Percentiles rank a stretch among this genome's conserved stretches.
These are phyloP conservation scores for Lasioglossum marginatum DNA, from an alignment of 2,888 invertebrate genomes.

Conservation along the genomic window DNA sequence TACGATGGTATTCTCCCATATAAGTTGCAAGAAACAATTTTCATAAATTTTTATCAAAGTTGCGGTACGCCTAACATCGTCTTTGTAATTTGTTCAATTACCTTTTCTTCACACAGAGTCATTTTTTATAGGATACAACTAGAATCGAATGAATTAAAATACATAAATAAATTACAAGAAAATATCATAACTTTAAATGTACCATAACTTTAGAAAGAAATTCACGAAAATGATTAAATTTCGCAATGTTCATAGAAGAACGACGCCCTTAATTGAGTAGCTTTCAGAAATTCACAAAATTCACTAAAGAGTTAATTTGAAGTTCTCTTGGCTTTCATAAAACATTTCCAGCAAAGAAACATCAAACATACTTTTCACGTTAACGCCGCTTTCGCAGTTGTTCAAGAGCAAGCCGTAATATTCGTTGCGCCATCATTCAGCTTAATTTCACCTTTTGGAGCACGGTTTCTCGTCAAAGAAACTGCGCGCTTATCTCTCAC, in stretches of 20 bases:
- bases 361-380: not conserved
- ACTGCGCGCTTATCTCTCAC: not conserved
- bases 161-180: not conserved
- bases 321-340: not conserved
- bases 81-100: no score
- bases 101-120: no score
- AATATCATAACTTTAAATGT: not conserved
- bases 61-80: no score
- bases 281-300: not conserved
- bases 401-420: not conserved
- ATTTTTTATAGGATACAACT: no score
- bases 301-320: not conserved
- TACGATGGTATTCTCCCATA: not conserved
- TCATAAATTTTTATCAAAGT: not conserved
- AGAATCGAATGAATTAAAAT: no score
- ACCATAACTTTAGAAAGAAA: not conserved
- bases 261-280: not conserved
- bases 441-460: not conserved
- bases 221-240: not conserved
- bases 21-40: not conserved
- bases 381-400: not conserved
- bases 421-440: not conserved
- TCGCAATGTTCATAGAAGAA: not conserved
- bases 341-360: not conserved
- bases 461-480: conserved; percentile 16